Evolutionary conservation across 2,797 vertebrate genomes (phyloP), one percentile per base, ranked within the genome.

Genomic region (Mareca penelope): DNA sequence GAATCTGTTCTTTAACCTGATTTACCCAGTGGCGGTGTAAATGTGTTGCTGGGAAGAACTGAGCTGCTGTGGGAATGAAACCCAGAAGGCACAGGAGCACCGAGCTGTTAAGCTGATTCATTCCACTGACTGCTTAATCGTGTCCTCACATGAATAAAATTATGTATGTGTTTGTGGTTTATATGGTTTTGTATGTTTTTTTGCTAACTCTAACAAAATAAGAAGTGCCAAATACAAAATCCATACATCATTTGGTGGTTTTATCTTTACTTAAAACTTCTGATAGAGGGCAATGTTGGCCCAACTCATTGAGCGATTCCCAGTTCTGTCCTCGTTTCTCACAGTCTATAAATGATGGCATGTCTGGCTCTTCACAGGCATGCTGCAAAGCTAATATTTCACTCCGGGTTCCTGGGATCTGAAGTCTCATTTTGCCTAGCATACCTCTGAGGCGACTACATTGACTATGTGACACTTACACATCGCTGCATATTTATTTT

Each of bases 251-350:
- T 37, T 52, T 50, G 64, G 31, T 31, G 37, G 28, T 63, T 88
- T 76, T 88, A 68, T 85, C 85, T 90, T 93, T 96, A 35, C 93
- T 90, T 85, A 73, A 59, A 72, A 86, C 71, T 88, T 93, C 89
- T 95, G 96, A 18, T 94, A 95, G 95, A 95, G 91, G 95, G 96
- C 95, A 95, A 95, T 94, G 67, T 96, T 93, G 85, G 94, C 59
- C 83, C 95, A 79, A 63, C 16, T 94, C 59, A 81, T 94, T 37
- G 50, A 42, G 37, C 31, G 42, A 37, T 70, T 64, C 52, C 86
- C 37, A 12, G 16, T 37, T 55, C 61, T 85, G 67, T 67, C 67
- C 77, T 86, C 8, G 0, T 94, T 96, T 91, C 78, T 89, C 63
- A 52, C 42, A 85, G 89, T 22, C 61, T 44, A 2, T 39, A 57